Evolutionary conservation across 2,113 vertebrate genomes (phyloP).

Genomic region (Paratilapia polleni): DNA sequence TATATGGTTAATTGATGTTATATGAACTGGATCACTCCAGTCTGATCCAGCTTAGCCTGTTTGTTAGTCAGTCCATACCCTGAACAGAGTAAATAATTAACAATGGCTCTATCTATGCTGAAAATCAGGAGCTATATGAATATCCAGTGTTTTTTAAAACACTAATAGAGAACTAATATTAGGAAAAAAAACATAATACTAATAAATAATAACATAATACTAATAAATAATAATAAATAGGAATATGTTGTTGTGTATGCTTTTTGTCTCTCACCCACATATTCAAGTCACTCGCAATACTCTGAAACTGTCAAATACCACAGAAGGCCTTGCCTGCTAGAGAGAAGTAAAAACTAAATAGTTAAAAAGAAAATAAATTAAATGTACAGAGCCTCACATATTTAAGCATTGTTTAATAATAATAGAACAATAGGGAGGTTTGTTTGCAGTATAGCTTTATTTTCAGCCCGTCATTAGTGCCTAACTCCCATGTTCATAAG

Average conservation of each 20-base stretch:
- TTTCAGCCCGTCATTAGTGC: background rate
- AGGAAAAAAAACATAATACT: no score
- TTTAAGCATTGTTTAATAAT: background rate
- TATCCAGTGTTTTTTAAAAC: background rate
- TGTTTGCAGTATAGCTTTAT: background rate
- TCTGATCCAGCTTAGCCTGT: slow-evolving; percentile 12
- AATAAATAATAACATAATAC: background rate
- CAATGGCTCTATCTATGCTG: background rate
- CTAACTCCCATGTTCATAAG: background rate
- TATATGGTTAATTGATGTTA: slow-evolving; percentile 3
- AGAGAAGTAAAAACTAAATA: background rate
- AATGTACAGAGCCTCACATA: background rate
- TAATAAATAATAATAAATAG: background rate
- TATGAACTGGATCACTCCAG: slow-evolving; percentile 9
- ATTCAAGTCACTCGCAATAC: no score
- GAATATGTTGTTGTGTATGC: background rate
- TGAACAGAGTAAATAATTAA: slow-evolving; percentile 33
- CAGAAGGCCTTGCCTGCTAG: background rate
- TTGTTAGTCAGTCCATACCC: slow-evolving; percentile 30
- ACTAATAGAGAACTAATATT: background rate
- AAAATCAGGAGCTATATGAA: background rate
- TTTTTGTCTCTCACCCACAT: background rate
- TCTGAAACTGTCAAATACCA: background rate
- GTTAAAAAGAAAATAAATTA: background rate
- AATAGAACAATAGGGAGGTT: background rate